These are phyloP conservation scores for Actinia equina DNA, from an alignment of 64 coral and sea anemone species.

Conservation along the genomic window DNA sequence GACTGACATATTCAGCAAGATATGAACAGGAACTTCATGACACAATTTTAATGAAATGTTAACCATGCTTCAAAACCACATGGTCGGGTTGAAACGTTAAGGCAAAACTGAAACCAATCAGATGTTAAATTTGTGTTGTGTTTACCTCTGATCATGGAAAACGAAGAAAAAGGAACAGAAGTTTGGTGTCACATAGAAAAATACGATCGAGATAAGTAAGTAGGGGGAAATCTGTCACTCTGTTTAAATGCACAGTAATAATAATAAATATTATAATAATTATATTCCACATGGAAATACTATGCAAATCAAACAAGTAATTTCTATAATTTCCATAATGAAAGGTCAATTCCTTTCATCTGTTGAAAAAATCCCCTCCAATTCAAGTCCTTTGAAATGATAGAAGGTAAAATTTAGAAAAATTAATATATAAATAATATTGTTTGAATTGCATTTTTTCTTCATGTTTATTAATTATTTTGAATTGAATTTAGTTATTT, in stretches of 20 bases:
- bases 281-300: background rate
- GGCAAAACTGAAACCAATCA: background rate
- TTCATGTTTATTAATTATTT: background rate
- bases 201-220: background rate
- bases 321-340: background rate
- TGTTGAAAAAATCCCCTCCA: background rate
- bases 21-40: background rate
- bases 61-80: background rate
- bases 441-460: background rate
- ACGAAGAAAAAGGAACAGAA: background rate
- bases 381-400: background rate
- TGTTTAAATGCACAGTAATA: background rate
- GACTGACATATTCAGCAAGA: background rate
- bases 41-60: background rate
- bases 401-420: background rate
- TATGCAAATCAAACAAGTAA: background rate
- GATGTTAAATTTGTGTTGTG: background rate
- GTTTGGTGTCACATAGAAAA: background rate
- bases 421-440: background rate
- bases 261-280: too few species aligned
- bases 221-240: background rate
- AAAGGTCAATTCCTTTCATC: conserved; percentile 2
- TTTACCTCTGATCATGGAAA: background rate
- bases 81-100: background rate
- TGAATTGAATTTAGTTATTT: background rate